These are phyloP conservation scores for Oegoconia quadripuncta DNA, from an alignment of 2,888 invertebrate species.

Conservation along the genomic window DNA sequence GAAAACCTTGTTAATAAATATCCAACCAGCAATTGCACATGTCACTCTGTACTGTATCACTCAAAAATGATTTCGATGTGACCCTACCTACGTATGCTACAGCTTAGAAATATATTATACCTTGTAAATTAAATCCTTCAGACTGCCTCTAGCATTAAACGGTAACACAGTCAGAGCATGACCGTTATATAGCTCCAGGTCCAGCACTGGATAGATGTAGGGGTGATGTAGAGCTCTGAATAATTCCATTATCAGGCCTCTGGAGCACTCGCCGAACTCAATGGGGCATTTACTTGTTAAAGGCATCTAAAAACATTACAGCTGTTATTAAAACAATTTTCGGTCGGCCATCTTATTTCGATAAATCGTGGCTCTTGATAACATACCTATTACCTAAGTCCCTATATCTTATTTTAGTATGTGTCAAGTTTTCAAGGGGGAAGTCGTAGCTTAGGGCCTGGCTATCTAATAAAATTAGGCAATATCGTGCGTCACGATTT, in stretches of 20 bases:
- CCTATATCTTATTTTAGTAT: too few relatives aligned
- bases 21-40: too few relatives aligned
- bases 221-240: slow-evolving; percentile 94
- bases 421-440: not conserved
- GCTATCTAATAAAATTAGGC: too few relatives aligned
- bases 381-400: too few relatives aligned
- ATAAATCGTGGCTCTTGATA: too few relatives aligned
- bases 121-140: slow-evolving; percentile 94
- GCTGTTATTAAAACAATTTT: not conserved
- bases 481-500: too few relatives aligned
- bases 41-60: too few relatives aligned
- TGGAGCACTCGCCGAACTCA: slow-evolving; percentile 82
- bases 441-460: too few relatives aligned
- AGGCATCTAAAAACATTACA: slow-evolving; percentile 69
- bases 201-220: slow-evolving; percentile 93
- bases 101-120: slow-evolving; percentile 67
- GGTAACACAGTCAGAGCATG: slow-evolving; percentile 89
- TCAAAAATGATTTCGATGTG: too few relatives aligned
- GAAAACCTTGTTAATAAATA: too few relatives aligned
- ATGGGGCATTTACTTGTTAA: slow-evolving; percentile 82
- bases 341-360: too few relatives aligned
- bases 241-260: slow-evolving; percentile 86
- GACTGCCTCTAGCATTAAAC: slow-evolving; percentile 89
- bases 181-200: slow-evolving; percentile 87
- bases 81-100: too few relatives aligned